Conservation (phyloP, 2,888 invertebrate genomes). For the Apotomis capreana region DNA sequence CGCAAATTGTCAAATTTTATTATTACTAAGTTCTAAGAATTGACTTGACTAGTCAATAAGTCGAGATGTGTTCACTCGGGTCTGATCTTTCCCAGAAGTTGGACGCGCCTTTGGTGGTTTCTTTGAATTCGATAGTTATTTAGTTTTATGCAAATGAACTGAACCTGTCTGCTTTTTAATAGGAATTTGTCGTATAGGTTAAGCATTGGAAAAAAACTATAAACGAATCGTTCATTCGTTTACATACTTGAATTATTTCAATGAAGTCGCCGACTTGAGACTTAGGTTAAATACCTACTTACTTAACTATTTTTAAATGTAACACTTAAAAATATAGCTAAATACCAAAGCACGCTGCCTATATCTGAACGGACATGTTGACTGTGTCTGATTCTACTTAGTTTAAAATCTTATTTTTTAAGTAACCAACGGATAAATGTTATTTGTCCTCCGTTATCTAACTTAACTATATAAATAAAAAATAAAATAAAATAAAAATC, state of each 20-base stretch:
- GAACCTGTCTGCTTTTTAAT: constrained; percentile 13
- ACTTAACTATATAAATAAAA: too few species aligned
- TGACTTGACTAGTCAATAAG: constrained; percentile 2
- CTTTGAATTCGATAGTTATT: constrained; percentile 31
- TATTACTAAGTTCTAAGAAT: neutral
- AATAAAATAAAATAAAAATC: too few species aligned
- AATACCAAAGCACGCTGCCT: too few species aligned
- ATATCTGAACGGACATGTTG: too few species aligned
- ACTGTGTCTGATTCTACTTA: too few species aligned
- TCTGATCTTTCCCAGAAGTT: constrained; percentile 19
- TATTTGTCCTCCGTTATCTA: too few species aligned
- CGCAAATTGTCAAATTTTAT: neutral
- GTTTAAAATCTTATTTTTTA: too few species aligned
- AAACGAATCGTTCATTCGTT: constrained; percentile 12
- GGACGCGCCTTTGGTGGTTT: constrained; percentile 19
- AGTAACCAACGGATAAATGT: too few species aligned
- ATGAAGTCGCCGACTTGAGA: too few species aligned
- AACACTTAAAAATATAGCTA: too few species aligned
- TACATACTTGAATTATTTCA: neutral
- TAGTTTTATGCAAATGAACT: constrained; percentile 27
- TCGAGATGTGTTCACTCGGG: neutral
- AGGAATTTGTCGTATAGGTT: constrained; percentile 19
- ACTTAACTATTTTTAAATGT: too few species aligned
- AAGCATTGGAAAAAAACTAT: neutral
- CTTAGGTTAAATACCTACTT: too few species aligned